These are phyloP conservation scores for Archips xylosteana DNA, from an alignment of 2,888 invertebrate genomes.

Conservation along the genomic window DNA sequence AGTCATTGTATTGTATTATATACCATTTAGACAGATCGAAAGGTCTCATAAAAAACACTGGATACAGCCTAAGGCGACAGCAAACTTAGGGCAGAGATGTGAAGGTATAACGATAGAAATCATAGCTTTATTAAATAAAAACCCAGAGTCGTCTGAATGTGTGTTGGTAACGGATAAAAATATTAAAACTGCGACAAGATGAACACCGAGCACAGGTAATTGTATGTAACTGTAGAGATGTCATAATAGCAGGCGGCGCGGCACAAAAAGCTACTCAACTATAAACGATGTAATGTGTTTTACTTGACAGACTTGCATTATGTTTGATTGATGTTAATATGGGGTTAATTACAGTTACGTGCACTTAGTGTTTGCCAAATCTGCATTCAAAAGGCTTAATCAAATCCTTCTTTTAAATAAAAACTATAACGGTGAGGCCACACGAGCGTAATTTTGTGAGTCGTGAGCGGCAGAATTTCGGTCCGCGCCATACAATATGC, in stretches of 20 bases:
- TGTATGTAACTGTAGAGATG: constrained; percentile 33
- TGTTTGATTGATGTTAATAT: constrained; percentile 33
- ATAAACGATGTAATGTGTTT: constrained; percentile 33
- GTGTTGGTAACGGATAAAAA: constrained; percentile 9
- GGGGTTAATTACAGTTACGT: constrained; percentile 21
- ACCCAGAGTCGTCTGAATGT: neutral
- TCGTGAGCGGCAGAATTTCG: too few species aligned
- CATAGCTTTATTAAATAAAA: neutral
- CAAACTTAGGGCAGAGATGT: too few species aligned
- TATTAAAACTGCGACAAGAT: constrained; percentile 10
- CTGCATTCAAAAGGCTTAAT: neutral
- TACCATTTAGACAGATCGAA: neutral
- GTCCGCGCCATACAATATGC: too few species aligned
- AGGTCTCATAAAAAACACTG: neutral
- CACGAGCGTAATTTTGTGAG: too few species aligned
- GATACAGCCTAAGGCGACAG: too few species aligned
- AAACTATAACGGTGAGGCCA: too few species aligned
- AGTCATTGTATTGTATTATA: too few species aligned
- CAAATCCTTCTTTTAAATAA: constrained; percentile 2
- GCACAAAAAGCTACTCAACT: constrained; percentile 40
- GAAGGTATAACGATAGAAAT: neutral
- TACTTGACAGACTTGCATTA: constrained; percentile 36
- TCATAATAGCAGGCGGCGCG: constrained; percentile 32
- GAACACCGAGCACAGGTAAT: constrained; percentile 17
- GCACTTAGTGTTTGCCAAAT: constrained; percentile 20